Evolutionary conservation across 2,888 invertebrate species (phyloP), one percentile per base, ranked within the genome.

Genomic region (Gisinianus flammeolus): DNA sequence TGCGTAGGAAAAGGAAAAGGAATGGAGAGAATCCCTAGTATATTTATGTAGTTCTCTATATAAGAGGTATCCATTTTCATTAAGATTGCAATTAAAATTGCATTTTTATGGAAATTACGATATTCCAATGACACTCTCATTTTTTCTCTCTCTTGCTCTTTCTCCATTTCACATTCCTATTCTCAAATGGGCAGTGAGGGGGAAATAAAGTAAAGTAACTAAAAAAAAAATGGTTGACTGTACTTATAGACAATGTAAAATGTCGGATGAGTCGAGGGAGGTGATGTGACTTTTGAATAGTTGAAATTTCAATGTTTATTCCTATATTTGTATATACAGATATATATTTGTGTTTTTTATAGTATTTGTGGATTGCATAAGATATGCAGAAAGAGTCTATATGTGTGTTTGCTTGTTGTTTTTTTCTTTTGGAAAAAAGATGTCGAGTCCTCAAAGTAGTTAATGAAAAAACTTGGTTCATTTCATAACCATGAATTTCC

Each of bases 381-480:
- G 56, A 58, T 58, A n/a, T 58, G 56, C n/a, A 19, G 56, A n/a
- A n/a, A n/a, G n/a, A n/a, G n/a, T n/a, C n/a, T n/a, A n/a, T n/a
- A n/a, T n/a, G n/a, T n/a, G n/a, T n/a, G n/a, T n/a, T n/a, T n/a
- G n/a, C n/a, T n/a, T n/a, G n/a, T n/a, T 22, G 24, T 22, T 58
- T 58, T 58, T 58, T 58, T n/a, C 56, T 58, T n/a, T n/a, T 3
- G 56, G 22, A 58, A 58, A 58, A 58, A 58, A 58, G 56, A n/a
- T 24, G 24, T 58, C n/a, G 56, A 22, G 56, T 8, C 22, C n/a
- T 58, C n/a, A 8, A 58, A 24, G 56, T 58, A 72, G 77, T 77
- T 77, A 77, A 77, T 77, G 77, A 77, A 77, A 77, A 77, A 77
- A 77, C 64, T 77, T 77, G 77, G 69, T 77, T 77, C 77, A 77